phyloP scores from a whole-genome alignment of 2,113 vertebrate species.

The Tragelaphus imberbis region DNA sequence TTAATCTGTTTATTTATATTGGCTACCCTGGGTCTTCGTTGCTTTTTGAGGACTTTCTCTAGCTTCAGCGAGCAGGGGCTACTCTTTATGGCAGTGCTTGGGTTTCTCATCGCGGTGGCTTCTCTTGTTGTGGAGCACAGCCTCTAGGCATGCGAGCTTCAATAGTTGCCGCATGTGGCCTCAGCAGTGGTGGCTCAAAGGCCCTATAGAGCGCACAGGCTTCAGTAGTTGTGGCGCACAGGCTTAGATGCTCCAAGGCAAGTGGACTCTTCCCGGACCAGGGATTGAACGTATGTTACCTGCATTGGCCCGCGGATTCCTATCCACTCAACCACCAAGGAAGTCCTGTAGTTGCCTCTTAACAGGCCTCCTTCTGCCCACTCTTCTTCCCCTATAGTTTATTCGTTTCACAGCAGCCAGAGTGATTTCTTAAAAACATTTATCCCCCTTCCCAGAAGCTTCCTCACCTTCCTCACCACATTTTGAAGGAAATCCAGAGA shows the following conservation, averaged over 20 bases:
- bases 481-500: neutral
- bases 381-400: neutral
- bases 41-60: neutral
- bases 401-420: neutral
- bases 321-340: neutral
- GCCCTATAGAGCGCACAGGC: neutral
- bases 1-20: neutral
- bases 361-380: neutral
- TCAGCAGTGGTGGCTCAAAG: neutral
- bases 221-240: neutral
- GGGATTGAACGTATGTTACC: neutral
- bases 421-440: neutral
- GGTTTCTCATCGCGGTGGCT: neutral
- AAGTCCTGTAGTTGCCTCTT: neutral
- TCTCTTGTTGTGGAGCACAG: neutral
- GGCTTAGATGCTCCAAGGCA: neutral
- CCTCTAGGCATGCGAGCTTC: neutral
- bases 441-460: neutral
- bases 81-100: neutral
- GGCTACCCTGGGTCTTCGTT: neutral
- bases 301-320: neutral
- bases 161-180: fast-evolving
- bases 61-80: neutral
- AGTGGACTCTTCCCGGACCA: neutral
- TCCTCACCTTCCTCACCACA: neutral